Conservation (phyloP, 30 jellyfish, hydroid and myxozoan genomes). For the Haliclystus octoradiatus region DNA sequence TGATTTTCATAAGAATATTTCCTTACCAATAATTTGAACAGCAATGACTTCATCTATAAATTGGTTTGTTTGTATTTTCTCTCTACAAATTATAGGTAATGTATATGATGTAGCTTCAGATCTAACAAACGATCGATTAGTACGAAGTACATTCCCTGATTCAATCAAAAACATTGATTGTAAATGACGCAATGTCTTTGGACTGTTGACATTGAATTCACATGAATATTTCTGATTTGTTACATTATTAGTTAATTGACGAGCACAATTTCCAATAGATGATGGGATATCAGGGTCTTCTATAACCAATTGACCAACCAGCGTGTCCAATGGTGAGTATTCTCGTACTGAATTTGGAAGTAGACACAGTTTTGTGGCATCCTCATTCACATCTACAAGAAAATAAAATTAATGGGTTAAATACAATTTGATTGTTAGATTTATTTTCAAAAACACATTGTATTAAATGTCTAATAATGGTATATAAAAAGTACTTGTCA, state of each 20-base stretch:
- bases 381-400: conserved; percentile 41
- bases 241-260: background rate
- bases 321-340: conserved; percentile 16
- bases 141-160: conserved; percentile 7
- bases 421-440: background rate
- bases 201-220: conserved; percentile 6
- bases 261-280: conserved; percentile 24
- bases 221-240: conserved; percentile 19
- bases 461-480: too few relatives aligned
- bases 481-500: too few relatives aligned
- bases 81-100: conserved; percentile 42
- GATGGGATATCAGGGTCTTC: conserved; percentile 61
- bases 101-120: conserved; percentile 4
- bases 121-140: conserved; percentile 22
- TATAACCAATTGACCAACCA: conserved; percentile 29
- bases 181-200: background rate
- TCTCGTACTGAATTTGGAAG: conserved; percentile 19
- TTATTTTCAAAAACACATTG: too few relatives aligned
- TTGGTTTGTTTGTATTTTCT: conserved; percentile 14
- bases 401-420: background rate
- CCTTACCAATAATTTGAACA: conserved; percentile 28
- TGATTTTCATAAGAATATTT: too few relatives aligned
- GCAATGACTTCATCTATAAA: conserved; percentile 13
- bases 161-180: conserved; percentile 26
- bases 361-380: conserved; percentile 35